phyloP scores from a whole-genome alignment of 2,888 invertebrate genomes.

The Standfussiana lucernea region DNA sequence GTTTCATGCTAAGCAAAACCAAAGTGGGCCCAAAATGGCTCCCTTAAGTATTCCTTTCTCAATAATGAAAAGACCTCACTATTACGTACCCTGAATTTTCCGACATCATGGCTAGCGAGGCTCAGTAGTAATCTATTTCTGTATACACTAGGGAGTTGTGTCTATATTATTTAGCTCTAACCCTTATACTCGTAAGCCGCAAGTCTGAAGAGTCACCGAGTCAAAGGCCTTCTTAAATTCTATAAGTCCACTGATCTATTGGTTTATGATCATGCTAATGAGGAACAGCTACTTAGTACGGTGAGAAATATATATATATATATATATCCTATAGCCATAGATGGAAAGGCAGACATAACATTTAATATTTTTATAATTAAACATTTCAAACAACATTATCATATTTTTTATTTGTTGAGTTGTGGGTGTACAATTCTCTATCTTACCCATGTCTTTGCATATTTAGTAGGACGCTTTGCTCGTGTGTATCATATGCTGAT shows the following conservation, averaged over 20 bases:
- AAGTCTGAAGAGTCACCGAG: background rate
- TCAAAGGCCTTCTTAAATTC: conserved; percentile 15
- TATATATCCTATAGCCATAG: conserved; percentile 5
- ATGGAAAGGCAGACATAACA: conserved; percentile 12
- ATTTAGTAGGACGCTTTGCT: background rate
- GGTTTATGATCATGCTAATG: background rate
- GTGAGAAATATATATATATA: background rate
- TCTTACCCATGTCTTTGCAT: conserved; percentile 1
- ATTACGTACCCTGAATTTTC: background rate
- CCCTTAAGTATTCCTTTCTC: conserved; percentile 5
- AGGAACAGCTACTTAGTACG: background rate
- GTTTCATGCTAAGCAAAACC: background rate
- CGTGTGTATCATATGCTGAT: background rate
- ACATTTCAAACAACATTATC: background rate
- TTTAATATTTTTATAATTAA: background rate
- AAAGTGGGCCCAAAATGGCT: conserved; percentile 1
- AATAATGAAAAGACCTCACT: conserved; percentile 7
- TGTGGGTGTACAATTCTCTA: conserved; percentile 11
- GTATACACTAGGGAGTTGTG: background rate
- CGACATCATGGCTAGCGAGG: background rate
- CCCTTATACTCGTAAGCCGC: background rate
- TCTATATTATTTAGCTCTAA: background rate
- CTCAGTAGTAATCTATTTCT: background rate
- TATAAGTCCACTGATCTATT: background rate
- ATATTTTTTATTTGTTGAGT: conserved; percentile 3